Conservation (phyloP, 2,888 invertebrate genomes). For the Rapana venosa region DNA sequence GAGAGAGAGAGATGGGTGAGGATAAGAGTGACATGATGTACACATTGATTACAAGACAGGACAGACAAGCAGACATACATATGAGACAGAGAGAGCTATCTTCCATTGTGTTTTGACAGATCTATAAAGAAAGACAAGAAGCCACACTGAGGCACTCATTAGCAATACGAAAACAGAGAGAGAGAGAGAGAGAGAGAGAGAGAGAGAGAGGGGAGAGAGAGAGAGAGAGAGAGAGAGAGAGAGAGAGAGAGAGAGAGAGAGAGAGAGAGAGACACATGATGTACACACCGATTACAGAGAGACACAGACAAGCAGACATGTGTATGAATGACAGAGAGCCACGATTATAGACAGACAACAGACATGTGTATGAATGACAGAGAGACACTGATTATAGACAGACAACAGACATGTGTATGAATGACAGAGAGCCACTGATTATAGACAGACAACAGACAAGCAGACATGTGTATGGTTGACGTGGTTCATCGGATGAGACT, state of each 20-base stretch:
- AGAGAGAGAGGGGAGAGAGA: not conserved
- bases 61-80: not conserved
- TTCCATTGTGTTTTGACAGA: too few species aligned
- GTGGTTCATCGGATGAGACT: too few species aligned
- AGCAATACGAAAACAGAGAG: not conserved
- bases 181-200: constrained; percentile 17
- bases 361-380: not conserved
- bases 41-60: not conserved
- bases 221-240: constrained; percentile 3
- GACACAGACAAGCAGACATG: too few species aligned
- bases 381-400: too few species aligned
- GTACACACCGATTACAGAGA: too few species aligned
- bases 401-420: not conserved
- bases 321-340: not conserved
- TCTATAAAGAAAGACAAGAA: too few species aligned
- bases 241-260: not conserved
- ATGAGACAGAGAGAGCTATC: not conserved
- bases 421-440: not conserved
- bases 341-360: not conserved
- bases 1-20: not conserved
- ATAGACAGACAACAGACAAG: too few species aligned
- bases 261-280: not conserved
- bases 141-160: too few species aligned
- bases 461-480: too few species aligned
- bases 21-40: not conserved